Base-by-base conservation (phyloP, 1,140 invertebrate genomes). In the Neodiprion pinetum region DNA sequence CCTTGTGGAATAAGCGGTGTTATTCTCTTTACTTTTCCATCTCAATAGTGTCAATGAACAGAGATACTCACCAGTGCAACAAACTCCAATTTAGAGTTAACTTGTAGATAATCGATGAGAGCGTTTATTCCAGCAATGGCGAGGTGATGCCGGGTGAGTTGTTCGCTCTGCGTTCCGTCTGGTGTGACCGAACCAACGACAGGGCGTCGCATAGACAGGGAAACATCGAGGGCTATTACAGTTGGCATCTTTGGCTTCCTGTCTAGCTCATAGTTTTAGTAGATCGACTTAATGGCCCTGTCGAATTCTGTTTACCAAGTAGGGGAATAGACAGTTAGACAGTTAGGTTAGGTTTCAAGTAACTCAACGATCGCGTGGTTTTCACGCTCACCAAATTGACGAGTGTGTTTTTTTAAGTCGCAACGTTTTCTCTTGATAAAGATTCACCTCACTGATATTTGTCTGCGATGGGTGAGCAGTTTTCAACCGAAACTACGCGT, bases 71-170 rank as follows among this genome's bases (percentile, higher is more conserved):
- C 95, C 87, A 98, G 86, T n/a, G 96, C 91, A 10, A 96, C 93
- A 89, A 97, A 97, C 89, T 99, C 97, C 70, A 98, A 83, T 89
- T 96, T 97, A 11, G 93, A 94, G 84, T 96, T 93, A 1, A 90
- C 82, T 79, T 92, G 90, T 72, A 98, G 89, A 86, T 96, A 94
- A 89, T 98, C 95, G 49, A 98, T 88, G 75, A 98, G 91, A 66
- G 92, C 90, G 84, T 95, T 95, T 73, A 98, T 94, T 67, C 96
- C 97, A 74, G 95, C 92, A 53, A 95, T 86, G 9, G 96, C 97
- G 74, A 98, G 90, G 78, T 95, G 91, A 79, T 93, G 91, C 70
- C 93, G 90, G 0, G 92, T 91, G 68, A 91, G 75, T 74, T 83
- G 85, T 79, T 88, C 86, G 78, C 68, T 85, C 78, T 79, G 80